Evolutionary conservation across 1,140 invertebrate species (phyloP).

Genomic region (Drosophila truncata): DNA sequence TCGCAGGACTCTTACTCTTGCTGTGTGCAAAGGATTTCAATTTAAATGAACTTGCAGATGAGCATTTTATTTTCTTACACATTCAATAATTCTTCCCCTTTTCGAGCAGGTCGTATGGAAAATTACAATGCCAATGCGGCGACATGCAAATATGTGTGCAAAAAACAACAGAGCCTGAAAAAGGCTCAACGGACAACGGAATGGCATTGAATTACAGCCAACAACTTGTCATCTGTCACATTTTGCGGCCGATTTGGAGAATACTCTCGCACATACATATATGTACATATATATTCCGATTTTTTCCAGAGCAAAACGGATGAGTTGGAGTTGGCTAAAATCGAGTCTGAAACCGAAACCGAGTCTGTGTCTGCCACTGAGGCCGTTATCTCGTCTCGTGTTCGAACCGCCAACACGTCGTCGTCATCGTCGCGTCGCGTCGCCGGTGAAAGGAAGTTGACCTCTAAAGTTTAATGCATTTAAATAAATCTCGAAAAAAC

Average conservation of each 20-base stretch:
- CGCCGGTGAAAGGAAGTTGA: conserved; percentile 80
- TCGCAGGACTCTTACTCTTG: conserved; percentile 5
- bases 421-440: conserved; percentile 24
- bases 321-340: conserved; percentile 23
- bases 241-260: conserved; percentile 73
- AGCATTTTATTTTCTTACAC: conserved; percentile 74
- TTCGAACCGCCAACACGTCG: conserved; percentile 56
- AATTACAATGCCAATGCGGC: conserved; percentile 65
- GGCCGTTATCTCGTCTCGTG: conserved; percentile 49
- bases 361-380: conserved; percentile 17
- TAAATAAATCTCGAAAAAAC: conserved; percentile 75
- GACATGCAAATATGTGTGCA: conserved; percentile 63
- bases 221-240: conserved; percentile 80
- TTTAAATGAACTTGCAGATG: conserved; percentile 80
- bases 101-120: conserved; percentile 69
- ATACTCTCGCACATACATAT: conserved; percentile 2
- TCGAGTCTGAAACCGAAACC: conserved; percentile 39
- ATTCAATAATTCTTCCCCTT: conserved; percentile 71
- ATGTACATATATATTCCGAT: conserved; percentile 7
- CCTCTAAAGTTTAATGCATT: conserved; percentile 84
- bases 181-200: conserved; percentile 39
- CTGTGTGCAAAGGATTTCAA: conserved; percentile 66
- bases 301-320: conserved; percentile 11
- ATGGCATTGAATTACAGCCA: conserved; percentile 77
- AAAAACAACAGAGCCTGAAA: conserved; percentile 23